phyloP scores from a whole-genome alignment of 2,888 invertebrate species.

The Oscheius sp. region DNA sequence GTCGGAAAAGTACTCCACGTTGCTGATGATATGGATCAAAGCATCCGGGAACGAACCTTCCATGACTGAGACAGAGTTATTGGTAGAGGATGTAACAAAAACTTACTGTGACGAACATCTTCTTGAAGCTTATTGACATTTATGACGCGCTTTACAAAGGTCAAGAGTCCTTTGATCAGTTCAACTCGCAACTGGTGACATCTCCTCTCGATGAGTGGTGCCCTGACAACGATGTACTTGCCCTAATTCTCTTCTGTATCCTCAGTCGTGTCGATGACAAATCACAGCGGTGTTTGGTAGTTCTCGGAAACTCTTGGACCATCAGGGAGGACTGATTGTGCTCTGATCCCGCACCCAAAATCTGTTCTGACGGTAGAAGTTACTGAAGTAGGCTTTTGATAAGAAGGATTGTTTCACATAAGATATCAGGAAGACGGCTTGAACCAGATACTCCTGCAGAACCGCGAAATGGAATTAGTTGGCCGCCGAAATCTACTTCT shows the following conservation, averaged over 20 bases:
- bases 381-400: no score
- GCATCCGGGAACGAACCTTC: slow-evolving; percentile 85
- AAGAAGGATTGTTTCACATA: no score
- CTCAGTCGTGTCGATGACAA: slow-evolving; percentile 77
- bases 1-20: slow-evolving; percentile 89
- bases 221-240: slow-evolving; percentile 29
- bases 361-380: no score
- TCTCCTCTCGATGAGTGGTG: slow-evolving; percentile 59
- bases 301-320: no score
- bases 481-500: no score
- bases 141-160: slow-evolving; percentile 88
- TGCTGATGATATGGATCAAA: slow-evolving; percentile 85
- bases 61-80: slow-evolving; percentile 79
- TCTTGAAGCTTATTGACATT: slow-evolving; percentile 75
- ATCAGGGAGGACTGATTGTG: no score
- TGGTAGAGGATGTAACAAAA: not conserved
- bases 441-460: no score
- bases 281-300: slow-evolving; percentile 64
- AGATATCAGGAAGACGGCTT: no score
- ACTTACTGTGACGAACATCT: slow-evolving; percentile 63
- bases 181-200: slow-evolving; percentile 87
- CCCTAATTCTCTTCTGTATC: slow-evolving; percentile 39
- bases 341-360: no score
- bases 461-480: no score
- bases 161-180: slow-evolving; percentile 87